phyloP scores from a whole-genome alignment of 2,888 invertebrate genomes.

The Pinctada fucata region DNA sequence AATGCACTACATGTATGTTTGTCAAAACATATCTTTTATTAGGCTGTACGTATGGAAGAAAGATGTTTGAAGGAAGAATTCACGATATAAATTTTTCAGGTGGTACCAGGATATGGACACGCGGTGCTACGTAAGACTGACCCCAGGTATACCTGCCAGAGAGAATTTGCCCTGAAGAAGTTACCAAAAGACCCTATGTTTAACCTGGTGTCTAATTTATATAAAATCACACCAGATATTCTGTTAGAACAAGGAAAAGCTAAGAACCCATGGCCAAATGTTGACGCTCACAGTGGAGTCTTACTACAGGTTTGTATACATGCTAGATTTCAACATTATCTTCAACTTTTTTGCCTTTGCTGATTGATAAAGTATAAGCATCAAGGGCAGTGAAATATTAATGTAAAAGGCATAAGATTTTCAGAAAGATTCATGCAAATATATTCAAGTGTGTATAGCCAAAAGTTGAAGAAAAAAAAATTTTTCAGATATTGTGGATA shows the following conservation, averaged over 20 bases:
- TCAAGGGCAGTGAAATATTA: background rate
- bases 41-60: too few relatives aligned
- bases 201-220: slow-evolving; percentile 92
- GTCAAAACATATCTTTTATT: too few relatives aligned
- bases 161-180: slow-evolving; percentile 95
- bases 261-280: slow-evolving; percentile 99
- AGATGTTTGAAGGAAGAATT: too few relatives aligned
- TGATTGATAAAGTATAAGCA: too few relatives aligned
- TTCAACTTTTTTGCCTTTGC: too few relatives aligned
- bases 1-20: too few relatives aligned
- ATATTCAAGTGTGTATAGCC: too few relatives aligned
- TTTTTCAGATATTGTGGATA: too few relatives aligned
- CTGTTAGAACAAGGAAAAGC: slow-evolving; percentile 95
- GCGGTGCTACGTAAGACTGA: slow-evolving; percentile 97
- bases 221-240: slow-evolving; percentile 94
- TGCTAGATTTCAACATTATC: too few relatives aligned
- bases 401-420: background rate
- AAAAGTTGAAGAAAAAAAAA: too few relatives aligned
- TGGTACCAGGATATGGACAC: slow-evolving; percentile 98
- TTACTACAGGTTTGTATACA: slow-evolving; percentile 85
- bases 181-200: slow-evolving; percentile 94
- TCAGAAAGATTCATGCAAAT: background rate
- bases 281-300: slow-evolving; percentile 97
- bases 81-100: slow-evolving; percentile 77
- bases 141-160: slow-evolving; percentile 93